phyloP scores from a whole-genome alignment of 2,797 vertebrate genomes.

The Hydrophis major region DNA sequence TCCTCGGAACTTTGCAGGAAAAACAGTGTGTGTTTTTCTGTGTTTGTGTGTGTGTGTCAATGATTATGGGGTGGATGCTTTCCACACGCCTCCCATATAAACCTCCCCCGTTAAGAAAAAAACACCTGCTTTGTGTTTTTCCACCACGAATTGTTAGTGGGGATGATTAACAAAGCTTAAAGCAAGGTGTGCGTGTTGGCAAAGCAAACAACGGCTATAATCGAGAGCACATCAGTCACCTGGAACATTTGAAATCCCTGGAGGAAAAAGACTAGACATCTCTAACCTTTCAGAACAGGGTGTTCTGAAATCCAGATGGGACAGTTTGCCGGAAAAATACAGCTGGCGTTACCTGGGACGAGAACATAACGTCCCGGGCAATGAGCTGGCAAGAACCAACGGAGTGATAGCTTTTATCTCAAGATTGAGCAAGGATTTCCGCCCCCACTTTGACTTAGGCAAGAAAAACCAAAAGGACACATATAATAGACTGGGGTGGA shows the following conservation, averaged over 20 bases:
- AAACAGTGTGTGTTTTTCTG: not conserved
- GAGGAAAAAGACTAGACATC: not conserved
- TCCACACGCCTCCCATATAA: not conserved
- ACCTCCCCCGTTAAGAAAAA: not conserved
- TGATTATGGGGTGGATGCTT: not conserved
- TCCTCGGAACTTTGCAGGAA: not conserved
- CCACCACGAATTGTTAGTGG: not conserved
- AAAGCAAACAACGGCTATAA: not conserved
- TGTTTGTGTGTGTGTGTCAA: not conserved
- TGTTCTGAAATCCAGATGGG: not conserved
- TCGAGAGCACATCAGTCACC: not conserved
- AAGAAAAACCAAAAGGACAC: too few relatives aligned
- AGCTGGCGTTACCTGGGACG: accelerated
- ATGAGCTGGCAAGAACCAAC: not conserved
- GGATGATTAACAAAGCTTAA: not conserved
- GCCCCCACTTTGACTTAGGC: not conserved
- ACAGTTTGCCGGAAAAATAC: not conserved
- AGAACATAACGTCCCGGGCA: not conserved
- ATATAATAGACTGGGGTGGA: too few relatives aligned
- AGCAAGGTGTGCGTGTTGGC: not conserved
- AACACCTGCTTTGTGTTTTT: not conserved
- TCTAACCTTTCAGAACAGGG: not conserved
- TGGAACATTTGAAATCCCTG: not conserved
- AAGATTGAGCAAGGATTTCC: not conserved
- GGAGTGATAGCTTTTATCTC: too few relatives aligned